phyloP scores from a whole-genome alignment of 2,888 invertebrate genomes.

The Geophilus truncorum region DNA sequence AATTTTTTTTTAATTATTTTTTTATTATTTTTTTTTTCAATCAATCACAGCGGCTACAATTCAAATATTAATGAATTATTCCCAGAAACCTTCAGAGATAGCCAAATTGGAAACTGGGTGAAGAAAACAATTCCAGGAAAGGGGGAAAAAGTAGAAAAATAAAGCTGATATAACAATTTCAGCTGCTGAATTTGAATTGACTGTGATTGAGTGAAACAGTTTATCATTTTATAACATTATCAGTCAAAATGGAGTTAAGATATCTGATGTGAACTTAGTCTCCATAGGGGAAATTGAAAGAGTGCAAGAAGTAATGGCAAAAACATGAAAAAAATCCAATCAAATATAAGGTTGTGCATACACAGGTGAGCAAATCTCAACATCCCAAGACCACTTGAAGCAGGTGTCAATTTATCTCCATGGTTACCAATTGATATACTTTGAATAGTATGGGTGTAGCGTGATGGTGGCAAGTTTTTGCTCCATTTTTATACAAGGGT shows the following conservation, averaged over 20 bases:
- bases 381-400: neutral
- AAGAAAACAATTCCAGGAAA: neutral
- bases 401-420: neutral
- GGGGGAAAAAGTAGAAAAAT: neutral
- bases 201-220: no score
- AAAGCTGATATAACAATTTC: no score
- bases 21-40: neutral
- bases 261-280: no score
- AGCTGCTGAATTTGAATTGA: no score
- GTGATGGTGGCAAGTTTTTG: neutral
- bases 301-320: neutral
- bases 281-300: no score
- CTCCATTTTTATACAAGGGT: neutral
- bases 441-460: neutral
- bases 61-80: neutral
- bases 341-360: neutral
- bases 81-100: neutral
- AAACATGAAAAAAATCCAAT: neutral
- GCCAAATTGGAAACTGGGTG: neutral
- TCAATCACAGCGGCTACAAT: neutral
- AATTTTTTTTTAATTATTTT: slow-evolving; percentile 15
- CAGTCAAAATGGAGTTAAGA: no score
- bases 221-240: no score
- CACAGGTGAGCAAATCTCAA: neutral
- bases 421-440: neutral